Base-by-base conservation (phyloP, 2,797 vertebrate species). In the Tokudaia muenninki region DNA sequence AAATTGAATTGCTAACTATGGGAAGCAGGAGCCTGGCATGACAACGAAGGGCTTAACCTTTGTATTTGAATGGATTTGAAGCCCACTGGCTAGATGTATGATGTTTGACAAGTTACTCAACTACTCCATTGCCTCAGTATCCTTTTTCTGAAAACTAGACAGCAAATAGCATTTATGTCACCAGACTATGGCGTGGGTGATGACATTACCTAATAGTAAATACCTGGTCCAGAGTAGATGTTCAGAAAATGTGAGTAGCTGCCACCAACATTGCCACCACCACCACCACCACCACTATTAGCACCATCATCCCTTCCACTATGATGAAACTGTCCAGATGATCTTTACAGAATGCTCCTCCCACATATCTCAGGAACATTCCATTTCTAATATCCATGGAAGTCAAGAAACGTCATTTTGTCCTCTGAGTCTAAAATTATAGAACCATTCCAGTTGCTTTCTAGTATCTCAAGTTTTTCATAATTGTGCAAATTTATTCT, bases 81-180 rank as follows among this genome's bases (percentile, higher is more conserved):
- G 75, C 31, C n/a, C 22, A 52, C 41, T 93, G 91, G 52, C n/a
- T 50, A 74, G 59, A 74, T 92, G 17, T 55, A 52, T 88, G 84
- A 77, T 37, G 59, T 95, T 67, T 87, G 80, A n/a, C 50, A 86
- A 86, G 26, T 82, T 79, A 79, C 7, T 78, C 67, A 67, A 78
- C 74, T 97, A 55, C 77, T 84, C 79, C 31, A 91, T 50, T 74
- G 29, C 26, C 50, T 96, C 57, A 41, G 63, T 91, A 89, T 95
- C 55, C 19, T 67, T 96, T 83, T 95, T 84, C 82, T 80, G 84
- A 94, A 94, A 96, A 91, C 47, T 79, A 9, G 26, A 94, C 31
- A 44, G 65, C 26, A 34, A 94, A 50, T 34, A 79, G 61, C 72
- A 95, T 19, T 94, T 57, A 78, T 44, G 70, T 88, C 65, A 88